Percentiles rank a stretch among this genome's conserved stretches.
These are phyloP conservation scores for Pithys albifrons DNA, from an alignment of 2,113 vertebrate species.

Conservation along the genomic window DNA sequence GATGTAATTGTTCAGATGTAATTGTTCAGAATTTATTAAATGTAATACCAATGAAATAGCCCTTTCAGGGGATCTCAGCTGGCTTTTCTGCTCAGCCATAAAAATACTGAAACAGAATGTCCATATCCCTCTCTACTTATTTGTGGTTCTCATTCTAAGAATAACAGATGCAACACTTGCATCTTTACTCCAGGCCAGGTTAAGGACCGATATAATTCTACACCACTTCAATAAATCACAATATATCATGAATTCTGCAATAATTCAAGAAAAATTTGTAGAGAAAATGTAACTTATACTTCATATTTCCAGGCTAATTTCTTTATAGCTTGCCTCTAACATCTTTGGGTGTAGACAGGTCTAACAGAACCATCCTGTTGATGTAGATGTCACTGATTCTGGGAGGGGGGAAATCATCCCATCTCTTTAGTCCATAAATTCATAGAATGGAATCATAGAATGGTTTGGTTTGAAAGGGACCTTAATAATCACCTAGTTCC, in stretches of 20 bases:
- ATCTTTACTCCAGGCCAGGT: background rate
- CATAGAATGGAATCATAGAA: background rate
- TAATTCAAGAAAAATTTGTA: background rate
- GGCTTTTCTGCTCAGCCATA: background rate
- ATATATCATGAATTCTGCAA: background rate
- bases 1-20: background rate
- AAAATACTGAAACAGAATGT: background rate
- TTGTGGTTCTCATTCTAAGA: background rate
- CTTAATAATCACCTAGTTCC: background rate
- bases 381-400: background rate
- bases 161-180: background rate
- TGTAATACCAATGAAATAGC: background rate
- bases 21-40: background rate
- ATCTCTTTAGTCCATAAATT: background rate
- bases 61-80: background rate
- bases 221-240: background rate
- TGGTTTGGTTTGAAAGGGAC: background rate
- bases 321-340: background rate
- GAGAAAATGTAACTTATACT: background rate
- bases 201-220: background rate
- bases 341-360: background rate
- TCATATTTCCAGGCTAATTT: background rate
- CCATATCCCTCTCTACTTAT: background rate
- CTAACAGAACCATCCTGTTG: background rate
- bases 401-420: background rate